Percentiles rank a stretch among this genome's conserved stretches.
phyloP scores from a whole-genome alignment of 2,113 vertebrate genomes.

The Brachyhypopomus occidentalis region DNA sequence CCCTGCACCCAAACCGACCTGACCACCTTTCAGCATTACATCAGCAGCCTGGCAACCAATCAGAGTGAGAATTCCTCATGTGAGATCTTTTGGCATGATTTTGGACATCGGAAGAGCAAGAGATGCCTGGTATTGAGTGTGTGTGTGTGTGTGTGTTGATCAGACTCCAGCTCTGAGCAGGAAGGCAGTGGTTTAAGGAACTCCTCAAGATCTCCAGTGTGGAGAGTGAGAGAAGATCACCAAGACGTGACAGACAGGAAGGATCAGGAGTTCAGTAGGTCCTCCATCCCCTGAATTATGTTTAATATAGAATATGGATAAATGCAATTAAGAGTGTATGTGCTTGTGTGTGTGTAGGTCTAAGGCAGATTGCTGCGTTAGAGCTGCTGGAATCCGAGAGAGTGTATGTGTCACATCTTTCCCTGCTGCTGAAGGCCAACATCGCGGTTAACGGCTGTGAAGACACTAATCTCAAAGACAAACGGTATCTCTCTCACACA shows the following conservation, averaged over 20 bases:
- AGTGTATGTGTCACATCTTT: slow-evolving; percentile 91
- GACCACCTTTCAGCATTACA: slow-evolving; percentile 69
- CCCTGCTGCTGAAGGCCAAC: slow-evolving; percentile 93
- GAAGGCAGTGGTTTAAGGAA: slow-evolving; percentile 58
- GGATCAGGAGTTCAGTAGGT: slow-evolving; percentile 77
- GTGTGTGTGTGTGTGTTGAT: slow-evolving; percentile 23
- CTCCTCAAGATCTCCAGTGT: slow-evolving; percentile 71
- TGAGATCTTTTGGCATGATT: too few relatives aligned
- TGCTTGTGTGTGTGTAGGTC: slow-evolving; percentile 74
- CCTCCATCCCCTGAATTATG: too few relatives aligned
- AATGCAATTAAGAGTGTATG: slow-evolving; percentile 19
- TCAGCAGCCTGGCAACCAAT: slow-evolving; percentile 61
- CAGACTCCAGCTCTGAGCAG: slow-evolving; percentile 59
- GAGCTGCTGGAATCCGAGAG: slow-evolving; percentile 95
- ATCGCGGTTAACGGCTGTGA: slow-evolving; percentile 89
- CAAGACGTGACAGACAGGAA: slow-evolving; percentile 80
- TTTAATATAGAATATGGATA: background rate
- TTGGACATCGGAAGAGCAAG: too few relatives aligned
- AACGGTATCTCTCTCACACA: slow-evolving; percentile 84
- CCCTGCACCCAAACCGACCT: slow-evolving; percentile 66
- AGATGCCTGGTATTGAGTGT: background rate
- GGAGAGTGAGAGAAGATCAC: slow-evolving; percentile 81
- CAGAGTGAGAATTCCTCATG: slow-evolving; percentile 61
- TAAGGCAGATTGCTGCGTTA: slow-evolving; percentile 88
- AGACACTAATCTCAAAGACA: slow-evolving; percentile 83